Evolutionary conservation across 2,797 vertebrate genomes (phyloP), one percentile per base, ranked within the genome.

Genomic region (Neoniphon sammara): DNA sequence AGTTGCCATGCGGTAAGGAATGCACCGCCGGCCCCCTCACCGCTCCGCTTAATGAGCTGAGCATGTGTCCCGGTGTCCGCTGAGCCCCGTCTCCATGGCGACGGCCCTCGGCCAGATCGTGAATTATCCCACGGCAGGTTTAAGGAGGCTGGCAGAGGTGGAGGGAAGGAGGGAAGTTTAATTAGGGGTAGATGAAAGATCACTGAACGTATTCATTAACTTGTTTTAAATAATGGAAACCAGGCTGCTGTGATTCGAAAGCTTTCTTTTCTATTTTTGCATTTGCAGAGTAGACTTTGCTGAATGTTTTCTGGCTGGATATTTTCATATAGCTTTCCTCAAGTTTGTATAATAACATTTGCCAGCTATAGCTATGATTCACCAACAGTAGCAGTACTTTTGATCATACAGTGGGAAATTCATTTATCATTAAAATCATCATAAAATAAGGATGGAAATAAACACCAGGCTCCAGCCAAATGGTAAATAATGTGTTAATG

Each of bases 21-120:
- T 91, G 85, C 79, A 81, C 56, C 60, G 5, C 49, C 52, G 1
- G 67, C 62, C 84, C 81, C 83, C 70, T 83, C 60, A 9, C 64
- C 15, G 75, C 3, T 86, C 66, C 81, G 78, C 80, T 81, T 90
- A 90, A 92, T 88, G 78, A 91, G 77, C 77, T 73, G 77, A 90
- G 77, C 78, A 89, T 83, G 82, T 89, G 85, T 85, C 58, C 72
- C 3, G 1, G 52, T 7, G 75, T 88, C 81, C 34, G 36, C 66
- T 71, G 81, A 61, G 81, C 78, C 68, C 11, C 10, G 54, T 89
- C 70, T 70, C 83, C 74, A 84, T 80, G 70, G 81, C 0, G 30
- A 84, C 69, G 8, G 68, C 44, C 62, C 54, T 73, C 36, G 25
- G 67, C 21, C 70, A 72, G 73, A 73, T 62, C 46, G 46, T 75